Conservation (phyloP, 2,113 vertebrate species). For the Oncorhynchus mykiss region DNA sequence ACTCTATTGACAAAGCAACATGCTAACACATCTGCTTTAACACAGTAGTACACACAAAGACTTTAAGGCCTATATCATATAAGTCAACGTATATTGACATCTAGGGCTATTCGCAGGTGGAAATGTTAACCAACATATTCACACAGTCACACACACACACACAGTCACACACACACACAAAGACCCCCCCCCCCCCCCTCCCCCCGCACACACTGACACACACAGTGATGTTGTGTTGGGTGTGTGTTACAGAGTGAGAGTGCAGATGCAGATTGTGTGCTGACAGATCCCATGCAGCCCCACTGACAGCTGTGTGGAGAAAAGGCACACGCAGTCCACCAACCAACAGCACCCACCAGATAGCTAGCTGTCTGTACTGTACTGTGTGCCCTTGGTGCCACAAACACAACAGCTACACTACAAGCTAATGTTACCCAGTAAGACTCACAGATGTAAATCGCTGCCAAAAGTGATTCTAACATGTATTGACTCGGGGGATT, state of each 20-base stretch:
- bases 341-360: conserved; percentile 12
- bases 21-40: not conserved
- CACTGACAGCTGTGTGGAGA: conserved; percentile 52
- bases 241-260: conserved; percentile 44
- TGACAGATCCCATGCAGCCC: conserved; percentile 44
- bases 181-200: not conserved
- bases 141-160: conserved; percentile 24
- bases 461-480: too few relatives aligned
- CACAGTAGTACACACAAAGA: conserved; percentile 26
- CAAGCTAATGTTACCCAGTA: too few relatives aligned
- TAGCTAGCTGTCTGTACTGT: conserved; percentile 15
- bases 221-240: conserved; percentile 3
- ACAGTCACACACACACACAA: conserved; percentile 8
- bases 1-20: too few relatives aligned
- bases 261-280: conserved; percentile 49
- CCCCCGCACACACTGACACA: not conserved
- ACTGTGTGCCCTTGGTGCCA: conserved; percentile 7
- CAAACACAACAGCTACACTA: not conserved
- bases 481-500: too few relatives aligned
- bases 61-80: conserved; percentile 54
- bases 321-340: conserved; percentile 29
- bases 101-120: not conserved
- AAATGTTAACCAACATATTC: not conserved
- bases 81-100: not conserved
- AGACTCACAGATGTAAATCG: too few relatives aligned